A percentile compares a stretch with the other conserved stretches of the same genome.
These are phyloP conservation scores for Stenchaetothrips biformis DNA, from an alignment of 2,888 invertebrate genomes.

Conservation along the genomic window DNA sequence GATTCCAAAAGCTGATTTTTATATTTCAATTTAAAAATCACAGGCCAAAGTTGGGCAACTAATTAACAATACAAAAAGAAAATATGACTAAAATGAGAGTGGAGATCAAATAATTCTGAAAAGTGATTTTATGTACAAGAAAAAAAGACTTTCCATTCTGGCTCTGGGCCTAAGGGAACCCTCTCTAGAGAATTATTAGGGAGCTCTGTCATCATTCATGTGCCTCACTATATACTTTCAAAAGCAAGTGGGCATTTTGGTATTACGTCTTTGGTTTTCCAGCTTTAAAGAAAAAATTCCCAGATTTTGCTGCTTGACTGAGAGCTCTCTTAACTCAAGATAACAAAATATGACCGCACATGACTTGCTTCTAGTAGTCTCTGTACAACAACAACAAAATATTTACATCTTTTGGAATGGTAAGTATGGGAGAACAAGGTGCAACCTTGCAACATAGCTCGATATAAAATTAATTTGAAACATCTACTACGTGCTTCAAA, in stretches of 20 bases:
- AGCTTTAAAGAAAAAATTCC: background rate
- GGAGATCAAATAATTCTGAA: background rate
- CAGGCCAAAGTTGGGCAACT: background rate
- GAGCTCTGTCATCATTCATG: background rate
- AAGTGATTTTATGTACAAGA: background rate
- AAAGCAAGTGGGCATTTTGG: background rate
- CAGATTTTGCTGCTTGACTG: background rate
- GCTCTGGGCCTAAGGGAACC: too few species aligned
- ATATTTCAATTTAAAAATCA: conserved; percentile 1
- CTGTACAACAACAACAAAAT: background rate
- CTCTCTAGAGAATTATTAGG: too few species aligned
- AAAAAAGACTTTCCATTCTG: too few species aligned
- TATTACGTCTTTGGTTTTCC: conserved; percentile 23
- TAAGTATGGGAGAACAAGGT: conserved; percentile 1
- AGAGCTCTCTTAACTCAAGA: background rate
- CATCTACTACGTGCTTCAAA: too few species aligned
- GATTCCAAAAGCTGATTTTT: background rate
- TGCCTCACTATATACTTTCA: background rate
- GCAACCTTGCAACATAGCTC: too few species aligned
- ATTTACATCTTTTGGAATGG: conserved; percentile 1
- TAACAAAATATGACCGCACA: background rate
- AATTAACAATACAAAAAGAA: background rate
- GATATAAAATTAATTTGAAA: too few species aligned
- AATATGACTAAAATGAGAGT: conserved; percentile 5
- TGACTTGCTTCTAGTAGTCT: background rate